Conservation (phyloP, 1,140 invertebrate species). For the Sitophilus oryzae region DNA sequence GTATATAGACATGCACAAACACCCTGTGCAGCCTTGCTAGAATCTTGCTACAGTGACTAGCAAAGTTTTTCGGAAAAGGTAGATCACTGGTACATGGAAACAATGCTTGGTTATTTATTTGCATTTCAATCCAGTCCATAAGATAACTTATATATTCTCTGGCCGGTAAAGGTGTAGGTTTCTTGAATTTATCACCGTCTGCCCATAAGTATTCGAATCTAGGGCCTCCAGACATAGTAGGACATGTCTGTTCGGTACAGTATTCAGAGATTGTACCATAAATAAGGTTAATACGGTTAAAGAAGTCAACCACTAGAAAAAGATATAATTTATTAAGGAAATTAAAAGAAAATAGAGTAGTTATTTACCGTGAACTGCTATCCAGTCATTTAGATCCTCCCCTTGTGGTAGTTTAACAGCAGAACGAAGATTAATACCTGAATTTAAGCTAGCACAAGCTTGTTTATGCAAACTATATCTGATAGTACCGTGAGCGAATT, state of each 20-base stretch:
- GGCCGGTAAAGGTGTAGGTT: slow-evolving; percentile 81
- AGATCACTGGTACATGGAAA: slow-evolving; percentile 59
- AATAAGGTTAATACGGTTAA: slow-evolving; percentile 91
- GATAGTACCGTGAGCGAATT: slow-evolving; percentile 84
- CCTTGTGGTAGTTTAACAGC: slow-evolving; percentile 81
- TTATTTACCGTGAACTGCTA: slow-evolving; percentile 82
- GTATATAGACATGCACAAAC: slow-evolving; percentile 96
- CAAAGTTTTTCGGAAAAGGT: slow-evolving; percentile 85
- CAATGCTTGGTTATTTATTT: slow-evolving; percentile 82
- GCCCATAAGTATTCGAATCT: slow-evolving; percentile 92
- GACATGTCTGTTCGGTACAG: slow-evolving; percentile 80
- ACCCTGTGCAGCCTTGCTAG: slow-evolving; percentile 86
- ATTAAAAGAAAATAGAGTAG: not conserved
- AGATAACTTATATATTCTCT: slow-evolving; percentile 80
- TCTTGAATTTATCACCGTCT: slow-evolving; percentile 77
- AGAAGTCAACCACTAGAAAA: slow-evolving; percentile 87
- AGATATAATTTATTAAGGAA: not conserved
- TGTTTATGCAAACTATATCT: slow-evolving; percentile 90
- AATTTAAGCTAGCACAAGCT: slow-evolving; percentile 87
- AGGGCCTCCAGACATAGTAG: slow-evolving; percentile 86
- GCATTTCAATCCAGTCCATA: slow-evolving; percentile 92
- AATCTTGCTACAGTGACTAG: slow-evolving; percentile 77
- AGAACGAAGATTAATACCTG: slow-evolving; percentile 83
- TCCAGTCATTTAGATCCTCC: slow-evolving; percentile 90
- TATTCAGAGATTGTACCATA: slow-evolving; percentile 86